Evolutionary conservation across 2,888 invertebrate genomes (phyloP), one percentile per base, ranked within the genome.

Genomic region (Muschampia plurimacula): DNA sequence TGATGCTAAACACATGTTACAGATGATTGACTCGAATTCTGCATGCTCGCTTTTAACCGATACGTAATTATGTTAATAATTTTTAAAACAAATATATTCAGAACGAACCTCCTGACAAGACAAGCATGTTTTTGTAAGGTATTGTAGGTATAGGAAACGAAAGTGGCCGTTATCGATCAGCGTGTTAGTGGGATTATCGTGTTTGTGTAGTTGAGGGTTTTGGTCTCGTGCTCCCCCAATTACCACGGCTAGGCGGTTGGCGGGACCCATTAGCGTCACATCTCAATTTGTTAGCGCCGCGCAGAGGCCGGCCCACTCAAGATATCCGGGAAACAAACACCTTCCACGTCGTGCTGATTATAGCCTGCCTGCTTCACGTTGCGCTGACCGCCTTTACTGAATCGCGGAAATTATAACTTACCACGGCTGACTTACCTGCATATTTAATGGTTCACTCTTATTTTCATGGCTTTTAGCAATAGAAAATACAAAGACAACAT

Each of bases 11-110:
- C 87, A 87, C 84, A 82, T 84, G 84, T 83, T 82, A 82, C 82
- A 80, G 85, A 84, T 91, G 87, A 91, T 88, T 89, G 89, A 91
- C 90, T 89, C 81, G 79, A 78, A 80, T 83, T 85, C 83, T 82
- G 78, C 82, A 22, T 22, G 22, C 22, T 78, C 79, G 76, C 78
- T 82, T 84, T 86, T 82, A 79, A 81, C 78, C 77, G 87, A 84
- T 84, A 88, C 86, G 86, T 83, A 82, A 86, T 81, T 84, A 82
- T 82, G 55, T 55, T 55, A 55, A 55, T 55, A 55, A 78, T 73
- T 75, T 78, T 79, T 76, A 77, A 73, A 67, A 73, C 74, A 77
- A 79, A 69, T 39, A 72, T 44, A 59, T 69, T 69, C 52, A 67
- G 55, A 67, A 72, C 72, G 65, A 57, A 49, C 9, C 62, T 55